Percentiles rank a stretch among this genome's conserved stretches.
Evolutionary conservation across 2,113 vertebrate genomes (phyloP).

Genomic region (Lasiurus borealis): DNA sequence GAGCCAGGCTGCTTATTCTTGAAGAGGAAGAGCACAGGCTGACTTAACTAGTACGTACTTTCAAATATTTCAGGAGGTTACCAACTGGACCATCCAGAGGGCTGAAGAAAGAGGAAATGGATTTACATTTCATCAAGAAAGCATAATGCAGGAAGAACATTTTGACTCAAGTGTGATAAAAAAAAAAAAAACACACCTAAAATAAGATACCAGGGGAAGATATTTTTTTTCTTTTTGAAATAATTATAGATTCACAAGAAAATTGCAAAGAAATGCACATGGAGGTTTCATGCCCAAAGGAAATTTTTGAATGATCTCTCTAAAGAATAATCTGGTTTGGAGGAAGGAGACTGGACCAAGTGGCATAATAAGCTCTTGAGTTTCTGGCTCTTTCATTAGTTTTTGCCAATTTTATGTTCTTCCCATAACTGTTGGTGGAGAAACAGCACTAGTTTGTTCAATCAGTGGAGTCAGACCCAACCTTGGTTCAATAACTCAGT

Average conservation of each 20-base stretch:
- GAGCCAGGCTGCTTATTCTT: constrained; percentile 24
- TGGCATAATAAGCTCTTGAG: neutral
- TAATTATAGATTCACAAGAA: constrained; percentile 54
- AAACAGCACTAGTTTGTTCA: neutral
- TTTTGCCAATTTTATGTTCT: neutral
- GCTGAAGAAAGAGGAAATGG: constrained; percentile 38
- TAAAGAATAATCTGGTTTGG: constrained; percentile 11
- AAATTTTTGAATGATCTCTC: constrained; percentile 42
- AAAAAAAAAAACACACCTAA: constrained; percentile 41
- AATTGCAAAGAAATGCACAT: constrained; percentile 41
- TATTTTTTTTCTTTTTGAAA: constrained; percentile 6
- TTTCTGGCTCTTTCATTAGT: neutral
- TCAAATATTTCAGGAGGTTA: constrained; percentile 6
- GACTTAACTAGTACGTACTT: neutral
- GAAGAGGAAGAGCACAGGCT: constrained; percentile 1
- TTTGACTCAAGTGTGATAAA: constrained; percentile 36
- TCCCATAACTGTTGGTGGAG: neutral
- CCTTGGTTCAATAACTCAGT: neutral
- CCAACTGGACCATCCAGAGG: neutral
- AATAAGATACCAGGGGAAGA: constrained; percentile 50
- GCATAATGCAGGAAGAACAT: constrained; percentile 20
- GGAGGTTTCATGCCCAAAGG: neutral
- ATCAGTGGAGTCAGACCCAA: too few species aligned
- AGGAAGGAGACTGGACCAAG: neutral
- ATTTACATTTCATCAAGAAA: constrained; percentile 48